Evolutionary conservation across 1,140 invertebrate genomes (phyloP).

Genomic region (Pogonomyrmex barbatus): DNA sequence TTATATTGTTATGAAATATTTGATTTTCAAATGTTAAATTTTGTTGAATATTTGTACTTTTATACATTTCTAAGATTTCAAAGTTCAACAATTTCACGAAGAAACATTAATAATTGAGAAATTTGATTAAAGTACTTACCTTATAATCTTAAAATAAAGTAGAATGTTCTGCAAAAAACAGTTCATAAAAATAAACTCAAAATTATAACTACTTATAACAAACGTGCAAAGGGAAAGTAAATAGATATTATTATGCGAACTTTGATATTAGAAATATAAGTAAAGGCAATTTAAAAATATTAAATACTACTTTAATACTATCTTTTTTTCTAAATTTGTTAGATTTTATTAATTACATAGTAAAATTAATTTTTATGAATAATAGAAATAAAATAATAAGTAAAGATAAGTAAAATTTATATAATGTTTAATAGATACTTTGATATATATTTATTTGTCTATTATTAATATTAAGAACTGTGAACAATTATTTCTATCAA

Average conservation of each 20-base stretch:
- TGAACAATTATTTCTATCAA: no score
- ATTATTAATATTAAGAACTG: no score
- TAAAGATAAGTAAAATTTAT: not conserved
- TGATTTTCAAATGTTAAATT: not conserved
- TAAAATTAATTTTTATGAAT: not conserved
- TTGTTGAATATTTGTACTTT: not conserved
- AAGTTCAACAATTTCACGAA: not conserved
- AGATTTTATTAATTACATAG: not conserved
- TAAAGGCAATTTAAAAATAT: not conserved
- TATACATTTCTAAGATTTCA: not conserved
- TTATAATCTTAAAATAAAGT: constrained; percentile 20
- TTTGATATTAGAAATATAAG: not conserved
- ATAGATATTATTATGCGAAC: constrained; percentile 1
- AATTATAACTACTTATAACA: not conserved
- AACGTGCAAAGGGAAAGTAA: not conserved
- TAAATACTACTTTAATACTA: not conserved
- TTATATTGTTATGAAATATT: not conserved
- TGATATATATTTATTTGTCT: not conserved
- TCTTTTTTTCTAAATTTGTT: not conserved
- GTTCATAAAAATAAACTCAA: constrained; percentile 9
- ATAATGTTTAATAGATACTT: not conserved
- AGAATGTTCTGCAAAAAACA: constrained; percentile 11
- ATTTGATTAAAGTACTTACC: constrained; percentile 6
- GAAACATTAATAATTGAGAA: not conserved
- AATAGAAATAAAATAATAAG: not conserved